A percentile compares a stretch with the other conserved stretches of the same genome.
These are phyloP conservation scores for Gallirallus australis DNA, from an alignment of 2,797 vertebrate genomes.

Conservation along the genomic window DNA sequence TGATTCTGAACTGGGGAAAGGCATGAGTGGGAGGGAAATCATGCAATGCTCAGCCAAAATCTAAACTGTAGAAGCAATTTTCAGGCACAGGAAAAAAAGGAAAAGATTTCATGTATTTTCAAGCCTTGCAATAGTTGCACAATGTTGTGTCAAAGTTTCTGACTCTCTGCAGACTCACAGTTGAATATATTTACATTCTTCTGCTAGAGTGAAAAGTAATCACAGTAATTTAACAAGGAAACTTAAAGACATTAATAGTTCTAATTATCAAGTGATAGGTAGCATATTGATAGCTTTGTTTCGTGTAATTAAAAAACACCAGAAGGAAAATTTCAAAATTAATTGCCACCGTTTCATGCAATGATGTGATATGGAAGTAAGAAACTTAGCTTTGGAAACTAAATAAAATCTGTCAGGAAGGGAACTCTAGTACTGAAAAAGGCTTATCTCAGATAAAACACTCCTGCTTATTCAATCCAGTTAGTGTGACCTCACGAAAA, in stretches of 20 bases:
- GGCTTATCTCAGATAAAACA: not conserved
- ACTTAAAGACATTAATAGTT: not conserved
- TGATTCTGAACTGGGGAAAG: not conserved
- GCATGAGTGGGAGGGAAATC: not conserved
- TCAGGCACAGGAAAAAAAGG: not conserved
- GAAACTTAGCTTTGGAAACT: not conserved
- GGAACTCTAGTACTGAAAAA: not conserved
- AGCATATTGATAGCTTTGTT: constrained; percentile 36
- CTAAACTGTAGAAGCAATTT: not conserved
- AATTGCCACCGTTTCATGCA: not conserved
- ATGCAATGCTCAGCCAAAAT: constrained; percentile 13
- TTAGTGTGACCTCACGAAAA: not conserved
- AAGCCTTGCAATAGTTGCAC: not conserved
- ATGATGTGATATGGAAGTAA: not conserved
- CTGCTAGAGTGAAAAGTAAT: constrained; percentile 25
- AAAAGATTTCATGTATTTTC: not conserved
- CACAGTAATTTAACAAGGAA: constrained; percentile 31
- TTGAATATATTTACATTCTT: constrained; percentile 9
- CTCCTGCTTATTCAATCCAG: not conserved
- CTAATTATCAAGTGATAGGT: not conserved
- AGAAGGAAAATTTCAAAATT: constrained; percentile 31
- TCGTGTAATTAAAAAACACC: not conserved
- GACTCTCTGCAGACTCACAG: not conserved
- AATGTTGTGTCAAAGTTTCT: constrained; percentile 1
- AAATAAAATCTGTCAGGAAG: not conserved